Percentiles rank a stretch among this genome's conserved stretches.
phyloP scores from a whole-genome alignment of 92 coral and sea anemone genomes.

The Scolanthus callimorphus region DNA sequence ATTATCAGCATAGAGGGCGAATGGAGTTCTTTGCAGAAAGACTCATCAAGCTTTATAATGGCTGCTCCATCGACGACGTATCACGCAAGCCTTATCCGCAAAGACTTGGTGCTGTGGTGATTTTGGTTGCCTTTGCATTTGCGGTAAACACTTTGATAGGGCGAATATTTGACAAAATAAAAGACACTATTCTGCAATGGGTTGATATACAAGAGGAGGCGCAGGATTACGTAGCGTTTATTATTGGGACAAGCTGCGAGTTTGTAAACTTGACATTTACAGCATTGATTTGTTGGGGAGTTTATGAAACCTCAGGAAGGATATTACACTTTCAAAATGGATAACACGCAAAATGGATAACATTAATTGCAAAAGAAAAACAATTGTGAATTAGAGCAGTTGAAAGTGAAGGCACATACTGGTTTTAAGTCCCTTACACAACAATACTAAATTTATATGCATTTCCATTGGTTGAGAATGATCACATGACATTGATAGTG shows the following conservation, averaged over 20 bases:
- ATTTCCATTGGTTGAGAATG: too few relatives aligned
- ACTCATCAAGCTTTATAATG: neutral
- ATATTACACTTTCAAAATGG: neutral
- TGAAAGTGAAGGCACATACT: too few relatives aligned
- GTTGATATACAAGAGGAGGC: constrained; percentile 4
- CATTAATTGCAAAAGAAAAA: too few relatives aligned
- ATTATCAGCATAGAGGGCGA: neutral
- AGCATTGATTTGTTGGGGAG: constrained; percentile 23
- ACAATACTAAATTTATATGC: too few relatives aligned
- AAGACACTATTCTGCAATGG: constrained; percentile 5
- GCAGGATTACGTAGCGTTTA: neutral
- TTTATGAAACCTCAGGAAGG: constrained; percentile 11
- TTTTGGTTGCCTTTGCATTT: constrained; percentile 12
- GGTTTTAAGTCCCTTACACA: too few relatives aligned
- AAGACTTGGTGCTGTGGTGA: neutral
- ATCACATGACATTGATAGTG: too few relatives aligned
- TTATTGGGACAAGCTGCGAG: constrained; percentile 12
- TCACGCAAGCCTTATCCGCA: neutral
- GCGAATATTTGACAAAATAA: constrained; percentile 14
- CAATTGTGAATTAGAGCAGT: too few relatives aligned
- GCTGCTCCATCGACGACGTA: neutral
- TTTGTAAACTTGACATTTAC: constrained; percentile 15
- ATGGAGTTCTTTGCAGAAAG: neutral
- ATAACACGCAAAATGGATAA: neutral
- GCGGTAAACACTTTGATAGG: constrained; percentile 22